phyloP scores from a whole-genome alignment of 2,888 invertebrate genomes.

The Agriopis leucophaearia region DNA sequence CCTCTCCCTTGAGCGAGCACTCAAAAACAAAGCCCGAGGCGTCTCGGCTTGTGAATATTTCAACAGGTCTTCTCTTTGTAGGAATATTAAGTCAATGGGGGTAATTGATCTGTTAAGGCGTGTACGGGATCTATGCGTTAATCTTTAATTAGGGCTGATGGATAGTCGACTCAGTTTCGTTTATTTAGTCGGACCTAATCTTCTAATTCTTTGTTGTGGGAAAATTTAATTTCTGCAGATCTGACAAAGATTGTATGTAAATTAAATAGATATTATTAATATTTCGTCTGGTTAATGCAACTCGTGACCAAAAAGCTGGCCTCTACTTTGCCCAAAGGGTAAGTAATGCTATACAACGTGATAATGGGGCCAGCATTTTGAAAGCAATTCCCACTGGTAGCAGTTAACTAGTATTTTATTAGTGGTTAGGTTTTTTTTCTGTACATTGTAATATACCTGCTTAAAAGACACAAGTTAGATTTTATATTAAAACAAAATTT shows the following conservation, averaged over 20 bases:
- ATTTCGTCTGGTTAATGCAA: too few species aligned
- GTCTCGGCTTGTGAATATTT: constrained; percentile 80
- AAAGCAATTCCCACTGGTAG: too few species aligned
- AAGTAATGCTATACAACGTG: too few species aligned
- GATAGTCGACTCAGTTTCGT: constrained; percentile 47
- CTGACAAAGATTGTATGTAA: background rate
- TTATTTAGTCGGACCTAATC: constrained; percentile 32
- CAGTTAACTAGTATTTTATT: too few species aligned
- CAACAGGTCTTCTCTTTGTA: constrained; percentile 81
- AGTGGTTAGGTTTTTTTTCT: too few species aligned
- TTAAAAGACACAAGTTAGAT: too few species aligned
- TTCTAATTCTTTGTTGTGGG: constrained; percentile 6
- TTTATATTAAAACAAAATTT: too few species aligned
- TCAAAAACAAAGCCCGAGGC: constrained; percentile 81
- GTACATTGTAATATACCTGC: too few species aligned
- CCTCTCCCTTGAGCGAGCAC: constrained; percentile 71
- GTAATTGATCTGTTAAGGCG: constrained; percentile 83
- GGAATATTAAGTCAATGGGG: constrained; percentile 85
- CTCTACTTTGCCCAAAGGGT: too few species aligned
- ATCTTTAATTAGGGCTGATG: constrained; percentile 64
- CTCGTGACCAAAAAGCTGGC: too few species aligned
- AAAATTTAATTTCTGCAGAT: constrained; percentile 1
- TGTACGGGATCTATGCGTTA: constrained; percentile 67
- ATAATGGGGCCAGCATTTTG: too few species aligned
- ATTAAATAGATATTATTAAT: background rate